Evolutionary conservation across 2,113 vertebrate genomes (phyloP).

Genomic region (Circaetus cinerascens): DNA sequence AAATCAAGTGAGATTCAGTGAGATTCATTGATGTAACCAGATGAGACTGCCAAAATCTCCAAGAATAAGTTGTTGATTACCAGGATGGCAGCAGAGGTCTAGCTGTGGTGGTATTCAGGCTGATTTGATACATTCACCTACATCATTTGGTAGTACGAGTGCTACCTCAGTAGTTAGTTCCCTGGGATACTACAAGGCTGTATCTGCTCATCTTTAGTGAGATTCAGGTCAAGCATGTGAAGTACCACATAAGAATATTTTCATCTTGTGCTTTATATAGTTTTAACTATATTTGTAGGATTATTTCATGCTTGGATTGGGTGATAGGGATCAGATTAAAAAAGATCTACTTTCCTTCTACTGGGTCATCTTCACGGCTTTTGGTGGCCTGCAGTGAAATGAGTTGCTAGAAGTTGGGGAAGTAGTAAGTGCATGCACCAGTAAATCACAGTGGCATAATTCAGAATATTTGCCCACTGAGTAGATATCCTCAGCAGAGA

Average conservation of each 20-base stretch:
- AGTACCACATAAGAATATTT: background rate
- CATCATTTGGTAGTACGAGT: background rate
- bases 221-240: background rate
- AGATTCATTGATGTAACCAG: slow-evolving; percentile 43
- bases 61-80: slow-evolving; percentile 3
- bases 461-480: background rate
- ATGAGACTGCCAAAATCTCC: slow-evolving; percentile 48
- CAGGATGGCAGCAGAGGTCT: background rate
- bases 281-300: background rate
- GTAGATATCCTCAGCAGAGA: background rate
- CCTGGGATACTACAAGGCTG: background rate
- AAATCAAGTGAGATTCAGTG: slow-evolving; percentile 48
- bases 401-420: background rate
- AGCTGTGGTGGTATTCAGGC: background rate
- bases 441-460: background rate
- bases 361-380: background rate
- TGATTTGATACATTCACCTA: background rate
- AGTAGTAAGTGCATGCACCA: background rate
- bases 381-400: background rate
- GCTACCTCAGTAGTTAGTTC: background rate
- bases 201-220: background rate
- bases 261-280: background rate
- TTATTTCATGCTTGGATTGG: background rate
- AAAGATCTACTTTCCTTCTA: background rate
- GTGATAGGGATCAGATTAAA: background rate